Base-by-base conservation (phyloP, 2,113 vertebrate species). In the Nicator chloris region DNA sequence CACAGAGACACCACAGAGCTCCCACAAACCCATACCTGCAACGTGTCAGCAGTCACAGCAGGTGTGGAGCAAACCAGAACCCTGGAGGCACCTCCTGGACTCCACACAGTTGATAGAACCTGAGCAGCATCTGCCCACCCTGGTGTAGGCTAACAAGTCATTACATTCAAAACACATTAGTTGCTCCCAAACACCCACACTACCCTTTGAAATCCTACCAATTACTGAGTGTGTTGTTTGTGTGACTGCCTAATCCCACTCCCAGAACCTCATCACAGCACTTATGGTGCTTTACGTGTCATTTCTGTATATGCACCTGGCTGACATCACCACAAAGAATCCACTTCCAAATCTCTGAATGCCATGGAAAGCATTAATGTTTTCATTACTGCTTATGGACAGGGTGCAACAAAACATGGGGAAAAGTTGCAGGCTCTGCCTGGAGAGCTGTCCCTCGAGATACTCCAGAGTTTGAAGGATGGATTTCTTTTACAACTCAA, bases 311-410 rank as follows among this genome's bases (percentile, higher is more conserved):
- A 27, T 1, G 27, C 65, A 91, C 78, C 40, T 57, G 49, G 69
- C 73, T 91, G 73, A 75, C 82, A 82, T 12, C 77, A 73, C 53
- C 50, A 49, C 35, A 69, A 30, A 40, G 39, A 66, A 93, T 63
- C 49, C 69, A 57, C 59, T 35, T 72, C 83, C 53, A 68, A 22
- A 40, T 2, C 71, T 75, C 3, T 9, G 45, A 88, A 49, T 1
- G 2, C 37, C 5, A 1, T 0, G 14, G 50, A 31, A 70, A 82
- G 57, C 6, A 0, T 45, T 59, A 28, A 30, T 0, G 0, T 37
- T 70, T 59, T 44, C 4, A 0, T 54, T 33, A 39, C 70, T 47
- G 59, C 21, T 26, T 63, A 73, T 1, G 9, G 73, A 50, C n/a
- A 31, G 17, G 39, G 45, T 26, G 30, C n/a, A 30, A 10, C 23